Evolutionary conservation across 2,888 invertebrate genomes (phyloP).

Genomic region (Molanna angustata): DNA sequence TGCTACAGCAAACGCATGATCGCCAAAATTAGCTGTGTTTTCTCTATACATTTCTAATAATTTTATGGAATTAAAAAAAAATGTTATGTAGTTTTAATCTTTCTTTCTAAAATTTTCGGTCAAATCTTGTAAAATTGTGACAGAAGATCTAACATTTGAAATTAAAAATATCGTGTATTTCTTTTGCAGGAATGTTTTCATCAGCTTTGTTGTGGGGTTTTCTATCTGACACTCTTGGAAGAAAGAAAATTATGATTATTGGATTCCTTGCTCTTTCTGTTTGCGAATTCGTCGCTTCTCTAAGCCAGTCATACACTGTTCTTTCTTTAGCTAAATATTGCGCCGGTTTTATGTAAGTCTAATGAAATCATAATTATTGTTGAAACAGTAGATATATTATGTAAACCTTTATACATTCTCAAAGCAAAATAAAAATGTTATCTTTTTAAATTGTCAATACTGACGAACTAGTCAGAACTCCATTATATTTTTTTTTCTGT

Average conservation of each 20-base stretch:
- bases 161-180: too few relatives aligned
- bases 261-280: slow-evolving; percentile 64
- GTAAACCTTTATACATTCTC: not conserved
- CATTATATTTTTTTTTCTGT: too few relatives aligned
- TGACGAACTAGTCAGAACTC: too few relatives aligned
- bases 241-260: slow-evolving; percentile 63
- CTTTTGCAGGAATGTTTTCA: slow-evolving; percentile 65
- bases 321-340: slow-evolving; percentile 69
- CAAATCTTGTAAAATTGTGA: too few relatives aligned
- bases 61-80: too few relatives aligned
- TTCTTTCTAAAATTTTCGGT: too few relatives aligned
- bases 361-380: not conserved
- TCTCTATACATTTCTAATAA: too few relatives aligned
- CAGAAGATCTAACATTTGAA: too few relatives aligned
- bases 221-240: slow-evolving; percentile 70
- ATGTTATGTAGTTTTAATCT: too few relatives aligned
- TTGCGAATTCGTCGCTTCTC: slow-evolving; percentile 60
- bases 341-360: slow-evolving; percentile 71
- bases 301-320: slow-evolving; percentile 65
- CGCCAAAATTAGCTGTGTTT: too few relatives aligned
- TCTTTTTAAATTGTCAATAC: not conserved
- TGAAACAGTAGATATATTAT: not conserved
- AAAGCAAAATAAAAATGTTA: not conserved
- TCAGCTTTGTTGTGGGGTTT: slow-evolving; percentile 78
- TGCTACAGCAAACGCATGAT: too few relatives aligned